Evolutionary conservation across 2,113 vertebrate genomes (phyloP).

Genomic region (Cyphomyrus discorhynchus): DNA sequence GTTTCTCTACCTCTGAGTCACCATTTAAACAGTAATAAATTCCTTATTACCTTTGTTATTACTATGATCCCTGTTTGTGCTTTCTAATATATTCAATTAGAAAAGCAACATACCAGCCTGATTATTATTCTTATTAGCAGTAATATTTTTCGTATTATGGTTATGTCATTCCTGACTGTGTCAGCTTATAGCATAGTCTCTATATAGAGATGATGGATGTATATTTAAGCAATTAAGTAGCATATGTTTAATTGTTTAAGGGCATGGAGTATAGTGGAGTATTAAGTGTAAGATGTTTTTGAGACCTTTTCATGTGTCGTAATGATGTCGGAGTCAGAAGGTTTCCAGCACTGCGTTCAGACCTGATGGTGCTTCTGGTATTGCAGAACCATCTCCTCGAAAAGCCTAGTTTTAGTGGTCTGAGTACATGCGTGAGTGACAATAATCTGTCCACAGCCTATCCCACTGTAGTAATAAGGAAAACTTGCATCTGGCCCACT

Average conservation of each 20-base stretch:
- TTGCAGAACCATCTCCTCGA: not conserved
- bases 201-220: not conserved
- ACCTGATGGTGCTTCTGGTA: not conserved
- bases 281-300: not conserved
- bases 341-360: not conserved
- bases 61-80: not conserved
- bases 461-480: not conserved
- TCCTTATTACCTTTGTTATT: not conserved
- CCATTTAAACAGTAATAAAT: not conserved
- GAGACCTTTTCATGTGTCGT: not conserved
- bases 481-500: not conserved
- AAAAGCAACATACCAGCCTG: not conserved
- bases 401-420: not conserved
- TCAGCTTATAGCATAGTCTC: not conserved
- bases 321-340: not conserved
- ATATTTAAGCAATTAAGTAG: not conserved
- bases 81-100: not conserved
- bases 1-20: not conserved
- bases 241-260: not conserved
- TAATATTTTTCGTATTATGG: not conserved
- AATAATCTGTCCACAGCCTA: not conserved
- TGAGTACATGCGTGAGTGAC: no score
- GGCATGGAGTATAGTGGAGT: not conserved
- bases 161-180: not conserved
- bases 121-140: constrained; percentile 3